Base-by-base conservation (phyloP, 1,140 invertebrate species). In the Drosophila kanapiae region DNA sequence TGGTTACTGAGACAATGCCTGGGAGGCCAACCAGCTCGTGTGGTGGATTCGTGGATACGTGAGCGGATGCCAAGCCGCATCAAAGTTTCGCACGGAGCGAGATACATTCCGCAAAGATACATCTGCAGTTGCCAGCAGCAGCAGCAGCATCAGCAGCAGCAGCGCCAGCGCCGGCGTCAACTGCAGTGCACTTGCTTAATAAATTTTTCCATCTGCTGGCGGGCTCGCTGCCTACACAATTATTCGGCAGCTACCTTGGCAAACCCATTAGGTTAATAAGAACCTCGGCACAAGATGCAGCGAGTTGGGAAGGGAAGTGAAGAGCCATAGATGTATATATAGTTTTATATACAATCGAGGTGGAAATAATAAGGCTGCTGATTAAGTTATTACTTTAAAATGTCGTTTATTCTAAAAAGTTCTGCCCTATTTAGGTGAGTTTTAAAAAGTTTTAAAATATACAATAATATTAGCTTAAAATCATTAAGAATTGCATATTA, bases 261-360 rank as follows among this genome's bases (percentile, higher is more conserved):
- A 74, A 90, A 90, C 86, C 85, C 85, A 90, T 90, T 90, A 90
- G 86, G 85, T 90, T 90, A 90, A 90, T 90, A 90, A 90, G 85
- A 90, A 87, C 53, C 57, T 38, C 42, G 14, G 63, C 42, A 58
- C 42, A 67, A 79, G 65, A 61, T 57, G 59, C 51, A 57, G 23
- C 33, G 16, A n/a, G n/a, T n/a, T 29, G 43, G 45, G 31, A 8
- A 13, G 35, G 35, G 35, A 27, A 18, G 13, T 6, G 16, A 9
- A 14, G 33, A 4, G 13, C 38, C 38, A 62, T 29, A 75, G 13
- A 11, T 16, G 37, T 38, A 40, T 48, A 69, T 38, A 33, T 65
- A 68, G 14, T 8, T 38, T 18, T 45, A 7, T 9, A n/a, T 23
- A 16, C 31, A 35, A 11, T 13, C 8, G 29, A 38, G 35, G 53